Percentiles rank a stretch among this genome's conserved stretches.
Evolutionary conservation across 2,797 vertebrate genomes (phyloP).

Genomic region (Phalloptychus januarius): DNA sequence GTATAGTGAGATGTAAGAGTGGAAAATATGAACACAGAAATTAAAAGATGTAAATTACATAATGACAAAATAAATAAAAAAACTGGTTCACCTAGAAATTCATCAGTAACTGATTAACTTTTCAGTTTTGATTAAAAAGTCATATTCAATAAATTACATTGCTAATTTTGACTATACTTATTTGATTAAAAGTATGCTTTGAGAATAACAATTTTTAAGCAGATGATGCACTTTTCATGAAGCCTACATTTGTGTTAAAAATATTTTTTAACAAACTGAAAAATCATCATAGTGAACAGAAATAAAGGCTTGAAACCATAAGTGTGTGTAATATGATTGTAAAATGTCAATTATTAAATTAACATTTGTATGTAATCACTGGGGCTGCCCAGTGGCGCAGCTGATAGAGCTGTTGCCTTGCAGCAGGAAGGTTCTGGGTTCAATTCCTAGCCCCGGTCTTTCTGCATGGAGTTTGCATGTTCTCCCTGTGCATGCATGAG

Average conservation of each 20-base stretch:
- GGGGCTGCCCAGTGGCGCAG: no score
- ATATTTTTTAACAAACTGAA: background rate
- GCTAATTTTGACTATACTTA: no score
- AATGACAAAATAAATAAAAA: background rate
- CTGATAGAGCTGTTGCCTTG: no score
- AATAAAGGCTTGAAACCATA: background rate
- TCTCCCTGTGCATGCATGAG: no score
- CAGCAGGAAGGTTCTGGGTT: no score
- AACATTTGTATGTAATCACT: background rate
- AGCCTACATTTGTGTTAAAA: background rate
- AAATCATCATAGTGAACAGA: background rate
- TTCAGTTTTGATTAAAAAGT: background rate
- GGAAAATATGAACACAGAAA: background rate
- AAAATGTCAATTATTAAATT: background rate
- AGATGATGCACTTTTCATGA: background rate
- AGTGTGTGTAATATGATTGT: background rate
- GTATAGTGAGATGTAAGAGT: background rate
- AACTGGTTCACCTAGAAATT: background rate
- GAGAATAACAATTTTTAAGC: background rate
- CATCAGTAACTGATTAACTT: background rate
- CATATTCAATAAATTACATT: no score
- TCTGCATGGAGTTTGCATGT: no score
- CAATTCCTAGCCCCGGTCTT: no score
- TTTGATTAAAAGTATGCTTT: no score
- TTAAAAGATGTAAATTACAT: background rate